Conservation (phyloP, 2,797 vertebrate genomes). For the Champsocephalus gunnari region DNA sequence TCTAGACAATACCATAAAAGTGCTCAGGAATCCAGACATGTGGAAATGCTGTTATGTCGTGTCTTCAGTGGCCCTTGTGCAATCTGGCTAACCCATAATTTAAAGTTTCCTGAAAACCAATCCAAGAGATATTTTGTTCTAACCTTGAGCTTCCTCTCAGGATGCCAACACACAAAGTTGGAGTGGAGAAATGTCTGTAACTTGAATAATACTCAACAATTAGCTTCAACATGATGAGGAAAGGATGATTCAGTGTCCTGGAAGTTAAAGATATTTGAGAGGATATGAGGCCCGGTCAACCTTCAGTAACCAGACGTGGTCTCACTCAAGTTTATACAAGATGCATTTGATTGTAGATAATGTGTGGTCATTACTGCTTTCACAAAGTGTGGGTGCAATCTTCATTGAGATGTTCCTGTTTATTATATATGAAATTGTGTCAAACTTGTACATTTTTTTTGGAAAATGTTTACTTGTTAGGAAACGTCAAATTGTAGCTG, state of each 20-base stretch:
- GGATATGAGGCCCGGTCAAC: neutral
- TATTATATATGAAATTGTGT: neutral
- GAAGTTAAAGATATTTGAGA: slow-evolving; percentile 9
- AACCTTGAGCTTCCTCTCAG: slow-evolving; percentile 3
- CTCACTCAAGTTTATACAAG: neutral
- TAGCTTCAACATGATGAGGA: slow-evolving; percentile 26
- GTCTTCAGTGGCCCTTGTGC: slow-evolving; percentile 6
- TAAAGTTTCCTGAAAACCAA: slow-evolving; percentile 40
- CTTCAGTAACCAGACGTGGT: neutral
- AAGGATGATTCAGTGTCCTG: slow-evolving; percentile 13
- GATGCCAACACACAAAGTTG: slow-evolving; percentile 2
- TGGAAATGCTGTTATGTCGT: slow-evolving; percentile 10
- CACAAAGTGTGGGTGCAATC: neutral
- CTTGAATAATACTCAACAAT: slow-evolving; percentile 15
- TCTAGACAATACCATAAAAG: neutral
- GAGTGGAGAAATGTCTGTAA: slow-evolving; percentile 11
- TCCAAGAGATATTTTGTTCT: slow-evolving; percentile 3
- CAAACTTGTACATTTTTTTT: neutral
- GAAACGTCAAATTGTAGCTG: slow-evolving; percentile 3
- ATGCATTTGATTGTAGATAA: slow-evolving; percentile 31
- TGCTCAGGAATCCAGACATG: slow-evolving; percentile 17
- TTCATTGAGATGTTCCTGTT: neutral
- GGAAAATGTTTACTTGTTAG: neutral
- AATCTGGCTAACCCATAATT: slow-evolving; percentile 43
- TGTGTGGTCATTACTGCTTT: neutral